Evolutionary conservation across 1,140 invertebrate genomes (phyloP), one percentile per base, ranked within the genome.

Genomic region (Leguminivora glycinivorella): DNA sequence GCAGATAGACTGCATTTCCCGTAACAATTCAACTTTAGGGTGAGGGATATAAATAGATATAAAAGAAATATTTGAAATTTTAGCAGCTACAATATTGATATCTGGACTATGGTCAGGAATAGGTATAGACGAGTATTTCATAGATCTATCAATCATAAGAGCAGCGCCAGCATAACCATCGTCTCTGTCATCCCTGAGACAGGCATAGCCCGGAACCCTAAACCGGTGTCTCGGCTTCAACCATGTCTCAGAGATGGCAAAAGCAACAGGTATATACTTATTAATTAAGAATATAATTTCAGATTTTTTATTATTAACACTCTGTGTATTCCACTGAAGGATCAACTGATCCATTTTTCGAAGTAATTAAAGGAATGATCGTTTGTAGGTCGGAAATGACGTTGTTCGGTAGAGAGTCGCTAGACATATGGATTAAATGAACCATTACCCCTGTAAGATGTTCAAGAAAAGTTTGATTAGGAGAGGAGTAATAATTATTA

Each of bases 41-140:
- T 75, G 69, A 19, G 74, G 71, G 17, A 78, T 75, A 68, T 78
- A 75, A 1, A 75, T 25, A 29, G 72, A 75, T 4, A 78, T 17
- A 56, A 72, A 71, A 7, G 72, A 56, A 17, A 78, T 75, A 66
- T 75, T 47, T 3, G 25, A 17, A n/a, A 69, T n/a, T 43, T 60
- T 56, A 6, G 60, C 68, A 40, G 67, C 76, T 3, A 76, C 69
- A 17, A 67, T 34, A 56, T 72, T 72, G 34, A 76, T 26, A n/a
- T n/a, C 31, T 4, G n/a, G 19, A 22, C 14, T 60, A 34, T 71
- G 72, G 4, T 56, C 2, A 34, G 72, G 72, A 7, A 75, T n/a
- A 47, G 24, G 17, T 14, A 75, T 60, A 52, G 29, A 34, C n/a
- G 63, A 71, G 43, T 58, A 79, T 1, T 34, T 10, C 2, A 67